Conservation (phyloP, 1,140 invertebrate genomes). For the Zaprionus kolodkinae region DNA sequence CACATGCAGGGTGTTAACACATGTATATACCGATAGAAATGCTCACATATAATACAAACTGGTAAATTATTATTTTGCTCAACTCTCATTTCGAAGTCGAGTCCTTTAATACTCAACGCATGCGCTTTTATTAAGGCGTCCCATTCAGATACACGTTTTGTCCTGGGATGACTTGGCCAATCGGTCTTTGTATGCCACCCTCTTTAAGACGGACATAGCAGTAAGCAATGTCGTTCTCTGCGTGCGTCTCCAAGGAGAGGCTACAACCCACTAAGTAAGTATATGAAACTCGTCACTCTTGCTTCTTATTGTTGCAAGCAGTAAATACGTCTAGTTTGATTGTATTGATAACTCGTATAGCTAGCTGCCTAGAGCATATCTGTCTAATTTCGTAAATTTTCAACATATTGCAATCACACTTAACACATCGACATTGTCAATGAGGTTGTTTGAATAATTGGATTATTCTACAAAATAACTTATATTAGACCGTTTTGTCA, state of each 20-base stretch:
- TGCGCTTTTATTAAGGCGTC: slow-evolving; percentile 51
- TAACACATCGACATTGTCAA: too few relatives aligned
- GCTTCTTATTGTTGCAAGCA: too few relatives aligned
- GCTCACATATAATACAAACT: slow-evolving; percentile 17
- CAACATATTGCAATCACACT: too few relatives aligned
- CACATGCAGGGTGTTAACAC: background rate
- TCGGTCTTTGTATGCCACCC: slow-evolving; percentile 69
- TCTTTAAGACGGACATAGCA: slow-evolving; percentile 65
- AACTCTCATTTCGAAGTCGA: slow-evolving; percentile 62
- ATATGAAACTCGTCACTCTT: too few relatives aligned
- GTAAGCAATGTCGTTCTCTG: slow-evolving; percentile 36
- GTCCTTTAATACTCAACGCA: slow-evolving; percentile 48
- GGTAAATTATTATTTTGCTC: slow-evolving; percentile 22
- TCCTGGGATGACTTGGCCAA: slow-evolving; percentile 22
- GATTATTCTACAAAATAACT: too few relatives aligned
- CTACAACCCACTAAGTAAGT: background rate
- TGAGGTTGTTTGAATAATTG: too few relatives aligned
- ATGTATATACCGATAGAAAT: slow-evolving; percentile 3
- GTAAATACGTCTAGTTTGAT: too few relatives aligned
- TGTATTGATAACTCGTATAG: too few relatives aligned
- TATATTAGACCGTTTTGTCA: too few relatives aligned
- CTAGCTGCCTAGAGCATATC: too few relatives aligned
- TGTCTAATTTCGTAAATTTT: too few relatives aligned
- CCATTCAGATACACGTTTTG: slow-evolving; percentile 50
- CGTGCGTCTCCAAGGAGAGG: slow-evolving; percentile 65